phyloP scores from a whole-genome alignment of 2,797 vertebrate species.

The Megalops cyprinoides region DNA sequence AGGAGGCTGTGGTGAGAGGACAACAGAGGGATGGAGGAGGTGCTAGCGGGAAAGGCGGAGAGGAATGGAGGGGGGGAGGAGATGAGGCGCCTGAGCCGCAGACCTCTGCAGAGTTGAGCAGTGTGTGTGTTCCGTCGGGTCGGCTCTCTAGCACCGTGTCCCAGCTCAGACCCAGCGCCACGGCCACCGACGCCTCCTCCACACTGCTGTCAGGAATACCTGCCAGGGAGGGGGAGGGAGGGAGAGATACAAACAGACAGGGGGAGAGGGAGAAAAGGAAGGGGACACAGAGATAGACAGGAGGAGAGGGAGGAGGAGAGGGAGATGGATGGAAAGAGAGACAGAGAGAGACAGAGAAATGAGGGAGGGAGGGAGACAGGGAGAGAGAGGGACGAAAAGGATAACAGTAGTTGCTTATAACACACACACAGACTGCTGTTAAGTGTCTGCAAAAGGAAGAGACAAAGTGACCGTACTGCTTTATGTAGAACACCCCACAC shows the following conservation, averaged over 20 bases:
- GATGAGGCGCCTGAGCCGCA: no score
- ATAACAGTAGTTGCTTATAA: neutral
- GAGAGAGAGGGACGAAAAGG: constrained; percentile 14
- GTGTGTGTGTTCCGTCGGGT: constrained; percentile 75
- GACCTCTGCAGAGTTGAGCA: constrained; percentile 87
- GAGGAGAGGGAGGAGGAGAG: neutral
- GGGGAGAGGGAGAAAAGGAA: neutral
- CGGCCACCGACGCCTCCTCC: constrained; percentile 79
- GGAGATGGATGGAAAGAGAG: neutral
- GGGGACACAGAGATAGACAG: neutral
- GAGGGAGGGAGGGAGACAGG: constrained; percentile 29
- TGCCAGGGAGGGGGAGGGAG: constrained; percentile 53
- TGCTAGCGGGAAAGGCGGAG: neutral
- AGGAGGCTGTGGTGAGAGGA: neutral
- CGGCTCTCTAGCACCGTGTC: constrained; percentile 73
- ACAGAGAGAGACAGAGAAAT: constrained; percentile 10
- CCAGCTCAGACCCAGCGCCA: constrained; percentile 78
- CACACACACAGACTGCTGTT: neutral
- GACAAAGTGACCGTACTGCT: neutral
- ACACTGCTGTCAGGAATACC: constrained; percentile 84
- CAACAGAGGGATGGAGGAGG: neutral
- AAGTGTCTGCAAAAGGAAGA: neutral
- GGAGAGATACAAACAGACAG: neutral
- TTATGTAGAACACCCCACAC: neutral
- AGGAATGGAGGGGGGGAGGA: neutral